Base-by-base conservation (phyloP, 2,113 vertebrate genomes). In the Hyperoodon ampullatus region DNA sequence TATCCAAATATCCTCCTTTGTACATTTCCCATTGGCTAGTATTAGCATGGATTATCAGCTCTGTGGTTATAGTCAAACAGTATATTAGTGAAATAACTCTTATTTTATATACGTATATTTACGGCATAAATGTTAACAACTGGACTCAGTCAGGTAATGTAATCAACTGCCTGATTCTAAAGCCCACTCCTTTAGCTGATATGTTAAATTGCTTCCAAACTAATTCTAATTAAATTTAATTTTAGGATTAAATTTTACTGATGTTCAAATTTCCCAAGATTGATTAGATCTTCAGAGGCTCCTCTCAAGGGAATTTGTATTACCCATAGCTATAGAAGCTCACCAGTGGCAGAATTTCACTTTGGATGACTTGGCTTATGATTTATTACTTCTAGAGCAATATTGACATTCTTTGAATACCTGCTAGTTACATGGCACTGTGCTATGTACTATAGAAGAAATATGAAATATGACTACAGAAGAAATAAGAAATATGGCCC, bases 201-300 rank as follows among this genome's bases (percentile, higher is more conserved):
- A n/a, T 39, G 5, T 90, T 89, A 70, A 44, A 88, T 88, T 81
- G 7, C 33, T 96, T 88, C 60, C 33, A 85, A 65, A 66, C 13
- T 88, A 90, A 93, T 44, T 21, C 63, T 90, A 63, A 77, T 78
- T 72, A 90, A 65, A 91, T 85, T 85, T 89, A 68, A 75, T 47
- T 81, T 95, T 91, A 86, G 77, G 26, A 71, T 85, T 81, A 75
- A 81, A 66, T 65, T 42, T 80, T 95, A 61, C 66, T 88, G 3
- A 26, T 87, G 6, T 92, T 82, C 6, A 86, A 15, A 90, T 92
- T 94, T 91, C 55, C 77, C 53, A 81, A 28, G 39, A 68, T 60
- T 93, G 39, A 68, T 28, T 80, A 55, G 13, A 28, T 92, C 19
- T 88, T 91, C 30, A 55, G 26, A 66, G 1, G 26, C 24, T n/a